A percentile compares a stretch with the other conserved stretches of the same genome.
phyloP scores from a whole-genome alignment of 2,888 invertebrate genomes.

The Drosophila diplacantha region DNA sequence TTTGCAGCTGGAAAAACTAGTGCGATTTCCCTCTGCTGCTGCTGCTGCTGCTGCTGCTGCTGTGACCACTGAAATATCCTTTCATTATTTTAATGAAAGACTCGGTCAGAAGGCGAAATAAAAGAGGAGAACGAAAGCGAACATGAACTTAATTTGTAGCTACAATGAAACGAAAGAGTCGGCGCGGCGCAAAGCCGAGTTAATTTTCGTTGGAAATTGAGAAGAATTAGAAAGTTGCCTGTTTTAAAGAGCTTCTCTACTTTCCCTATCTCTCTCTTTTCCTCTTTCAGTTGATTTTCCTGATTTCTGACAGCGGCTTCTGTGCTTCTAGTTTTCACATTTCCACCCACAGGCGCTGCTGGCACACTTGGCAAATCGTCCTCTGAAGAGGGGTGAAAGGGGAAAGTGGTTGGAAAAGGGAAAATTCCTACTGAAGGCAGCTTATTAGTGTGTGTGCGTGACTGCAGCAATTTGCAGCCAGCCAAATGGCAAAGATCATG shows the following conservation, averaged over 20 bases:
- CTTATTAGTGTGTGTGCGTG: slow-evolving; percentile 45
- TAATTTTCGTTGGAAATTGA: slow-evolving; percentile 26
- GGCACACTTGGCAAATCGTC: slow-evolving; percentile 49
- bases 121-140: slow-evolving; percentile 24
- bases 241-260: slow-evolving; percentile 15
- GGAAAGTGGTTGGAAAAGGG: slow-evolving; percentile 1
- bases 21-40: slow-evolving; percentile 16
- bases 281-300: background rate
- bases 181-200: slow-evolving; percentile 3
- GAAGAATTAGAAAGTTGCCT: slow-evolving; percentile 4
- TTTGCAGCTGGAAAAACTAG: slow-evolving; percentile 46
- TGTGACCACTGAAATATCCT: slow-evolving; percentile 42
- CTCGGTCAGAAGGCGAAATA: slow-evolving; percentile 29
- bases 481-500: slow-evolving; percentile 34
- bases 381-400: background rate
- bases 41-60: background rate
- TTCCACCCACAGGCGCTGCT: slow-evolving; percentile 27
- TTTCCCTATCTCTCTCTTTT: background rate
- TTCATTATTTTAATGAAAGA: slow-evolving; percentile 66
- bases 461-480: slow-evolving; percentile 53
- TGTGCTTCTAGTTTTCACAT: slow-evolving; percentile 18
- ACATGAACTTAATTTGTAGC: slow-evolving; percentile 61
- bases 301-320: slow-evolving; percentile 29
- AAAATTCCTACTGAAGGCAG: slow-evolving; percentile 39
- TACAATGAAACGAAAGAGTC: slow-evolving; percentile 23